These are phyloP conservation scores for cattle (Bos taurus) DNA, from an alignment of 2,113 vertebrate genomes.

Conservation along the genomic window DNA sequence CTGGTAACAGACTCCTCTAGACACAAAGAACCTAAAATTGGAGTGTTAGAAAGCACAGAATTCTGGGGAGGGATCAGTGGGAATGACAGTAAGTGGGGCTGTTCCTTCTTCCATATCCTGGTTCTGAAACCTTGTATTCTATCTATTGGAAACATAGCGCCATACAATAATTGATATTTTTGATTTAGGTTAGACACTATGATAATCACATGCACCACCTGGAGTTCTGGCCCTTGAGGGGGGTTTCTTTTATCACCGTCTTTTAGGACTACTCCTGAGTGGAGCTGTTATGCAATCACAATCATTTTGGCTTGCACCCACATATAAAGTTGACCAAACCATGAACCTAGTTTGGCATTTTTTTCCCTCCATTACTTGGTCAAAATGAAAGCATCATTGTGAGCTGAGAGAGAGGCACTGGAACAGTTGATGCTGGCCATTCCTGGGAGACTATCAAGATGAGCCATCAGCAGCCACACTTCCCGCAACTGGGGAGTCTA, in stretches of 20 bases:
- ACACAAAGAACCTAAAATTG: background rate
- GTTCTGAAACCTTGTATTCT: background rate
- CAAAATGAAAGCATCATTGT: background rate
- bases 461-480: background rate
- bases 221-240: background rate
- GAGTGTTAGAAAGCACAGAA: background rate
- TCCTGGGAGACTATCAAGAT: background rate
- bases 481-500: background rate
- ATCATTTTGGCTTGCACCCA: background rate
- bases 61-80: background rate
- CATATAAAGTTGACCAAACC: background rate
- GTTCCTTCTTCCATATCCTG: background rate
- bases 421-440: background rate
- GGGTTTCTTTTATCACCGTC: background rate
- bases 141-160: background rate
- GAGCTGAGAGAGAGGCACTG: background rate
- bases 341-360: background rate
- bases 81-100: background rate
- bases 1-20: background rate
- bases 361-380: background rate
- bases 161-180: background rate
- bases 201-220: background rate
- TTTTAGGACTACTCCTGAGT: background rate
- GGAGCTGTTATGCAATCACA: background rate
- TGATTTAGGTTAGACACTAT: background rate